Evolutionary conservation across 2,113 vertebrate species (phyloP).

Genomic region (Xiphophorus hellerii): DNA sequence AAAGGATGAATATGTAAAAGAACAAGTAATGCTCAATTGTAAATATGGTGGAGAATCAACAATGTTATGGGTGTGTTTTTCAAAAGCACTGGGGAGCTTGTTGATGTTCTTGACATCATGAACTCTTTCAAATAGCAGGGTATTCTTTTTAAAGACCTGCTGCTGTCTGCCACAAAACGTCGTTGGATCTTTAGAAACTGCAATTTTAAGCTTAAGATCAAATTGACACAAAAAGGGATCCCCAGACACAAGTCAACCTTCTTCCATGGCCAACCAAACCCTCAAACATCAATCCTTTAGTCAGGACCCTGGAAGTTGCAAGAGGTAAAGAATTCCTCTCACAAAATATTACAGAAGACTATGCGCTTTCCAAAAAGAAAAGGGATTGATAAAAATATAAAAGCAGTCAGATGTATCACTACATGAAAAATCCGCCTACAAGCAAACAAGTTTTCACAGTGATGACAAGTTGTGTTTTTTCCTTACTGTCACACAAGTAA

Average conservation of each 20-base stretch:
- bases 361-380: neutral
- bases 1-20: neutral
- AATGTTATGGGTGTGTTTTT: neutral
- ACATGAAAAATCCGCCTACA: slow-evolving; percentile 36
- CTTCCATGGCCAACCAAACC: too few relatives aligned
- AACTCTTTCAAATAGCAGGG: neutral
- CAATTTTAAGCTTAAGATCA: neutral
- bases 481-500: slow-evolving; percentile 41
- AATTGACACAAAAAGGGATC: neutral
- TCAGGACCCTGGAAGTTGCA: too few relatives aligned
- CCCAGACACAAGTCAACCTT: neutral
- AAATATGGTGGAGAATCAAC: neutral
- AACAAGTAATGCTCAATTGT: neutral
- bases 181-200: neutral
- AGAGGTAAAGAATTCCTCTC: too few relatives aligned
- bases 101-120: too few relatives aligned
- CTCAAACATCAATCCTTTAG: too few relatives aligned
- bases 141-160: neutral
- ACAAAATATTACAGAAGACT: neutral
- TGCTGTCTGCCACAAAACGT: neutral
- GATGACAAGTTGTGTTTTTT: slow-evolving; percentile 27
- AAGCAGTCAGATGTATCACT: slow-evolving; percentile 14
- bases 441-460: slow-evolving; percentile 16
- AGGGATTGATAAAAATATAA: neutral
- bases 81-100: too few relatives aligned